These are phyloP conservation scores for Thinocorus orbignyianus DNA, from an alignment of 2,113 vertebrate genomes.

Conservation along the genomic window DNA sequence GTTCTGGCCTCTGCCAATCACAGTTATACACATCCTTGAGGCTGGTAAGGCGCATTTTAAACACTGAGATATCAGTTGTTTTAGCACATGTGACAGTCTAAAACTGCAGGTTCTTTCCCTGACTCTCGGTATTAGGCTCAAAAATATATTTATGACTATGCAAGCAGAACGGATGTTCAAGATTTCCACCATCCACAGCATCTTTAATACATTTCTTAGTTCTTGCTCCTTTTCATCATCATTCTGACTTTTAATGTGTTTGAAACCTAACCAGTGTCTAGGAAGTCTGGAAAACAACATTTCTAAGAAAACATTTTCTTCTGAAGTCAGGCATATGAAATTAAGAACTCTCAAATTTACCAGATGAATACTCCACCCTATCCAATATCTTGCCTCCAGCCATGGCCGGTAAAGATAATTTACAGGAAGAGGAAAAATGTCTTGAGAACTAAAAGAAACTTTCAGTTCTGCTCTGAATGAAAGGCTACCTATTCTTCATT, in stretches of 20 bases:
- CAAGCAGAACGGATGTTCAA: not conserved
- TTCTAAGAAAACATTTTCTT: constrained; percentile 13
- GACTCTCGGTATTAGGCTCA: not conserved
- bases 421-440: constrained; percentile 12
- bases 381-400: constrained; percentile 28
- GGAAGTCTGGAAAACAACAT: constrained; percentile 21
- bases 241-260: not conserved
- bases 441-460: constrained; percentile 33
- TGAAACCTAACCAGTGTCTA: not conserved
- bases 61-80: not conserved
- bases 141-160: not conserved
- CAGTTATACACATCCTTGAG: not conserved
- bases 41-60: not conserved
- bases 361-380: constrained; percentile 22
- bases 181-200: not conserved
- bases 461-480: not conserved
- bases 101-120: not conserved
- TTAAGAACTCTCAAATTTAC: not conserved
- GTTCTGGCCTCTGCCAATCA: not conserved
- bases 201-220: not conserved
- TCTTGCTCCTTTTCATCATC: not conserved
- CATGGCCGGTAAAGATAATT: not conserved
- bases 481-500: constrained; percentile 5
- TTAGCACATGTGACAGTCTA: not conserved
- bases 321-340: constrained; percentile 32